phyloP scores from a whole-genome alignment of 2,113 vertebrate genomes.

The Lophura nycthemera region DNA sequence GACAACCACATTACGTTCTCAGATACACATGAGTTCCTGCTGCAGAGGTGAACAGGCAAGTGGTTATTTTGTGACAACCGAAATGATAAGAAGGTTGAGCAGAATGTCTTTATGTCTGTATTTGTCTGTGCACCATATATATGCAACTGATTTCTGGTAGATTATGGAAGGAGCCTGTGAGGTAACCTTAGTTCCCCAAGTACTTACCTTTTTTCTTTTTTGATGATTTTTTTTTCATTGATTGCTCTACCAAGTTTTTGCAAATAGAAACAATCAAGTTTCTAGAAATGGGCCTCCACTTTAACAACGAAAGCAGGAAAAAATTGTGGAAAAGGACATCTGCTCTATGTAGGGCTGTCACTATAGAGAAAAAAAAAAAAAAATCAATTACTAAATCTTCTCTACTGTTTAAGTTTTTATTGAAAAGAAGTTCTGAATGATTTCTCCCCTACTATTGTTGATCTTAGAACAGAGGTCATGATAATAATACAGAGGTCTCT shows the following conservation, averaged over 20 bases:
- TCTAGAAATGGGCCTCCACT: not conserved
- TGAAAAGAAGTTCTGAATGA: not conserved
- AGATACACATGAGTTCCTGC: conserved; percentile 58
- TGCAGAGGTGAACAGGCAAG: conserved; percentile 48
- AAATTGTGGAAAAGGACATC: not conserved
- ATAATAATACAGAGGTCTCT: not conserved
- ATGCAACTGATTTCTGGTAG: not conserved
- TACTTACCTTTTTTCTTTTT: not conserved
- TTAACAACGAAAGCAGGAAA: not conserved
- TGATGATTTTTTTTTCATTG: not conserved
- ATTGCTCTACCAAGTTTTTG: not conserved
- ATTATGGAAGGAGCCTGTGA: not conserved
- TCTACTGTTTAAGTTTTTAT: not conserved
- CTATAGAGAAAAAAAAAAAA: not conserved
- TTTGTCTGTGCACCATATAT: not conserved
- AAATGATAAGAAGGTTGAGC: conserved; percentile 49
- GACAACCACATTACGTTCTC: conserved; percentile 38
- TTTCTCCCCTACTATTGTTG: not conserved
- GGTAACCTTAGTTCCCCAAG: not conserved
- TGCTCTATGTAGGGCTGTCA: not conserved
- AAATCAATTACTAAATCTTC: not conserved
- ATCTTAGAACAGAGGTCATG: not conserved
- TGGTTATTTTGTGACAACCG: conserved; percentile 52
- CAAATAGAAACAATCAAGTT: not conserved
- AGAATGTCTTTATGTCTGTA: conserved; percentile 23